Evolutionary conservation across 2,113 vertebrate genomes (phyloP).

Genomic region (Albula glossodonta): DNA sequence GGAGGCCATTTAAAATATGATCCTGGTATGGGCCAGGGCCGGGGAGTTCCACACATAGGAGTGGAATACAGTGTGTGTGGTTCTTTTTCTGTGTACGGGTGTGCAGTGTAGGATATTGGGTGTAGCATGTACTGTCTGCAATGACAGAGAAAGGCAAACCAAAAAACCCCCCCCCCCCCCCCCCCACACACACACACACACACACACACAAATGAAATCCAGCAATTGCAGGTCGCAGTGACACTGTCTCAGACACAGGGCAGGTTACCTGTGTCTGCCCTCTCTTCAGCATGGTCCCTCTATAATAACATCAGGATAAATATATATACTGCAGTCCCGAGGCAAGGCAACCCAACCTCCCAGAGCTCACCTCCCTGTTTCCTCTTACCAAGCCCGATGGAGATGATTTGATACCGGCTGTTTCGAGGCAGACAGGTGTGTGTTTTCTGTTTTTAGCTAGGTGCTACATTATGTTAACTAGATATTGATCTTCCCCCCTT

Average conservation of each 20-base stretch:
- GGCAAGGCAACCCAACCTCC: slow-evolving; percentile 15
- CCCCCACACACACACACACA: too few relatives aligned
- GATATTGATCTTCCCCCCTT: slow-evolving; percentile 21
- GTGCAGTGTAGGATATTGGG: too few relatives aligned
- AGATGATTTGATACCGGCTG: slow-evolving; percentile 14
- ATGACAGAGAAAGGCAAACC: too few relatives aligned
- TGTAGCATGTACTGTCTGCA: too few relatives aligned
- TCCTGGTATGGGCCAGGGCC: not conserved
- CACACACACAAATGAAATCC: not conserved
- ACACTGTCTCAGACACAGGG: not conserved
- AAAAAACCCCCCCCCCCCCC: too few relatives aligned
- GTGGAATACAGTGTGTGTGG: not conserved
- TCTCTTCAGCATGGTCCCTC: not conserved
- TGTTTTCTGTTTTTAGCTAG: not conserved
- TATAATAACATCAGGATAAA: not conserved
- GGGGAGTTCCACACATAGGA: not conserved
- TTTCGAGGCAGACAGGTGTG: not conserved
- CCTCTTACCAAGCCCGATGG: not conserved
- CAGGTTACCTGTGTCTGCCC: not conserved
- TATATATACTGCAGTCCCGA: not conserved
- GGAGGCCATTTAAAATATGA: slow-evolving; percentile 5
- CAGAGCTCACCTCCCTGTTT: not conserved
- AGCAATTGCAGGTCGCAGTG: not conserved
- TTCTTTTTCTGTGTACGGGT: too few relatives aligned
- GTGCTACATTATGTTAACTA: slow-evolving; percentile 25